Evolutionary conservation across 2,113 vertebrate genomes (phyloP).

Genomic region (Gadus macrocephalus): DNA sequence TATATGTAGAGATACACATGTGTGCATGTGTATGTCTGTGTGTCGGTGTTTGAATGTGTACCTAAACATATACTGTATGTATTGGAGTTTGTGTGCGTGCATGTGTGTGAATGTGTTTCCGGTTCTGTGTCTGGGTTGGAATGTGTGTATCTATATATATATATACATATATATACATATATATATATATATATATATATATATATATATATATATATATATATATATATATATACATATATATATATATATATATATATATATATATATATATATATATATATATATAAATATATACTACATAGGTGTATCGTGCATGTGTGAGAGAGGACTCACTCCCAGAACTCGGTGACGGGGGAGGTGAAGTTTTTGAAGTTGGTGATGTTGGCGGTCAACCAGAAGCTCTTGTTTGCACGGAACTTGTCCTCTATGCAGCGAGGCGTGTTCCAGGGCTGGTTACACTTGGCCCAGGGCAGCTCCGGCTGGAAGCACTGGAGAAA

Average conservation of each 20-base stretch:
- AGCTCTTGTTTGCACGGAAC: constrained; percentile 84
- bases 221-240: no score
- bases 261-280: no score
- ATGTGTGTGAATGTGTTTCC: not conserved
- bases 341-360: constrained; percentile 96
- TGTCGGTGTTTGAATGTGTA: not conserved
- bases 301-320: no score
- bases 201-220: no score
- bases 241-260: no score
- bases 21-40: no score
- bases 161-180: no score
- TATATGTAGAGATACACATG: not conserved
- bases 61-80: no score
- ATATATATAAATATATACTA: no score
- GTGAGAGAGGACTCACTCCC: constrained; percentile 85
- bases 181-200: no score
- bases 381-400: constrained; percentile 71
- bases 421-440: constrained; percentile 87
- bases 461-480: constrained; percentile 92
- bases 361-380: constrained; percentile 89
- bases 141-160: not conserved
- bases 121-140: not conserved
- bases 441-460: constrained; percentile 92
- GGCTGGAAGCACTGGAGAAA: constrained; percentile 82
- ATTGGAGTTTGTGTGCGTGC: not conserved